Evolutionary conservation across 2,797 vertebrate genomes (phyloP).

Genomic region (Chaenodraco wilsoni): DNA sequence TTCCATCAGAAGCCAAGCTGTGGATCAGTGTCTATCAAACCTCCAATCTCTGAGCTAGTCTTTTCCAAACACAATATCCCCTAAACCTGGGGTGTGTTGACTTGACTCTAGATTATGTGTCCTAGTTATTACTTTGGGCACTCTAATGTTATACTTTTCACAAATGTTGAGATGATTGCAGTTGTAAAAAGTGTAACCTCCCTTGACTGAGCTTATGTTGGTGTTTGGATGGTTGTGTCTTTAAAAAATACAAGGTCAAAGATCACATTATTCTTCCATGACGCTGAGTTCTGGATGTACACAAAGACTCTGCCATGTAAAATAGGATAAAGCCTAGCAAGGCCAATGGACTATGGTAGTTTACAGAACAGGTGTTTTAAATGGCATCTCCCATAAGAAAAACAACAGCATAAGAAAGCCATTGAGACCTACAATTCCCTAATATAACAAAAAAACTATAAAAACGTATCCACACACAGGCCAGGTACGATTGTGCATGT

Average conservation of each 20-base stretch:
- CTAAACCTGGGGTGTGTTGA: conserved; percentile 25
- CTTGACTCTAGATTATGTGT: conserved; percentile 8
- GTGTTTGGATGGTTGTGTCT: not conserved
- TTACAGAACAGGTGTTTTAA: not conserved
- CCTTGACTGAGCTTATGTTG: not conserved
- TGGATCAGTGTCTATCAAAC: conserved; percentile 31
- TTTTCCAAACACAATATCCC: conserved; percentile 24
- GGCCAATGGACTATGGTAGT: not conserved
- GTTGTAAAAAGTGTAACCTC: conserved; percentile 18
- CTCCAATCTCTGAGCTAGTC: conserved; percentile 6
- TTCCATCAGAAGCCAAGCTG: conserved; percentile 43
- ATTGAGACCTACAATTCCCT: not conserved
- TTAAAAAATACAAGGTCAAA: not conserved
- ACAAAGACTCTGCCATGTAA: not conserved
- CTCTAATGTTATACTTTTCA: not conserved
- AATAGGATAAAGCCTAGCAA: not conserved
- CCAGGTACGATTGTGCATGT: not conserved
- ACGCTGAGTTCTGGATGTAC: conserved; percentile 4
- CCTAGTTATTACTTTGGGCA: not conserved
- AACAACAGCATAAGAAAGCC: not conserved
- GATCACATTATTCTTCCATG: not conserved
- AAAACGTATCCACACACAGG: conserved; percentile 2
- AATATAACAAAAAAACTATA: not conserved
- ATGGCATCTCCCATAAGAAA: not conserved
- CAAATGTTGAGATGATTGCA: not conserved